A percentile compares a stretch with the other conserved stretches of the same genome.
Evolutionary conservation across 2,888 invertebrate species (phyloP).

Genomic region (Cepaea hortensis): DNA sequence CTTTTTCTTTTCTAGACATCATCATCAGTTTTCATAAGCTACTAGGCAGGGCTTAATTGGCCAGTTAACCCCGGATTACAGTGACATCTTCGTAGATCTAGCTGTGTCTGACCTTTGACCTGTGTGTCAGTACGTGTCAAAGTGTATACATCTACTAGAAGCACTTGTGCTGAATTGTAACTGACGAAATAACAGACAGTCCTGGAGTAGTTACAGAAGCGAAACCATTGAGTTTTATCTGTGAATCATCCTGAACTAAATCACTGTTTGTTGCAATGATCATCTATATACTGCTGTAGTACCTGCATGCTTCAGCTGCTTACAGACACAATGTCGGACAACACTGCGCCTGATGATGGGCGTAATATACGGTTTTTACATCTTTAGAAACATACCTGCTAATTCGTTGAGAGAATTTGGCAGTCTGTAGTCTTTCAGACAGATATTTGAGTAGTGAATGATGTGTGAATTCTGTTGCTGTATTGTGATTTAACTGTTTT

Average conservation of each 20-base stretch:
- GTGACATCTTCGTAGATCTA: no score
- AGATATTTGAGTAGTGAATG: not conserved
- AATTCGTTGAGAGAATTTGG: not conserved
- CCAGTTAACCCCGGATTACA: no score
- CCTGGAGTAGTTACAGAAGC: not conserved
- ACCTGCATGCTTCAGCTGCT: no score
- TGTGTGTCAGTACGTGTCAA: not conserved
- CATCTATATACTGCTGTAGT: no score
- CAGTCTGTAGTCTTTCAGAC: conserved; percentile 31
- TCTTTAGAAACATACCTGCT: not conserved
- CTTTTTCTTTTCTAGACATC: no score
- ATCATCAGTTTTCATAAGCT: no score
- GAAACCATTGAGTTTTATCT: not conserved
- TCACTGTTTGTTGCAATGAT: no score
- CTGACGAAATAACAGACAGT: not conserved
- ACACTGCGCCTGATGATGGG: not conserved
- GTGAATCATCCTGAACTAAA: not conserved
- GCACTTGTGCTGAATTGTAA: not conserved
- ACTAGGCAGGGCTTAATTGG: no score
- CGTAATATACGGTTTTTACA: not conserved
- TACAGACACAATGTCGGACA: not conserved
- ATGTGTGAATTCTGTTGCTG: not conserved
- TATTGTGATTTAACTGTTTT: conserved; percentile 10
- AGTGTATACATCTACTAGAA: not conserved
- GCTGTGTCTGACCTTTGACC: no score